Base-by-base conservation (phyloP, 1,140 invertebrate species). In the Akabosia matsudoensis region DNA sequence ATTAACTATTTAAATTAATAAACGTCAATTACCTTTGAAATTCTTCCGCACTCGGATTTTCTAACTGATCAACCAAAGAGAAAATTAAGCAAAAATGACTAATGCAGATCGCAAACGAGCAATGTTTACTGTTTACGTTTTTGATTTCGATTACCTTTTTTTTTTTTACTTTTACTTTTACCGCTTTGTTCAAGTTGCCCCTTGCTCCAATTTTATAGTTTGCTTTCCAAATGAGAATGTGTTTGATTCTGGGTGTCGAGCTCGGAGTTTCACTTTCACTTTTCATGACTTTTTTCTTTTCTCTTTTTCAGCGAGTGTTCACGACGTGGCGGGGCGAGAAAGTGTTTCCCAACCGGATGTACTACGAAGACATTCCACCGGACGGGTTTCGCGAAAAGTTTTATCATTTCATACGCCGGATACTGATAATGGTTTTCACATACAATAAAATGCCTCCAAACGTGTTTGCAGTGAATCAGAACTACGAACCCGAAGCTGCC, bases 281-380 rank as follows among this genome's bases (percentile, higher is more conserved):
- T n/a, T n/a, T n/a, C n/a, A n/a, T n/a, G n/a, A n/a, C n/a, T n/a
- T 22, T 70, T 70, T 70, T 33, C 33, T 10, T 10, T 22, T 18
- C 7, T 13, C 34, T 51, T 4, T 10, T 67, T 45, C 37, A 67
- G 61, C 22, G 61, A 10, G 26, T 30, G 30, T 31, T 67, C 4
- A 3, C 24, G 10, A 22, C 26, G 28, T 67, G 61, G 61, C 28
- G 61, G 22, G 61, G 61, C 7, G 61, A 67, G n/a, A 67, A 67
- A 30, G 61, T 67, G 24, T 67, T 67, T 31, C 61, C 61, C 7
- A 67, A 67, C 61, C 3, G n/a, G 31, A 72, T 72, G 70, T 14
- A 34, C 16, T 4, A 37, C 3, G 33, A 2, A 4, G 33, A 72
- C n/a, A 28, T 72, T 51, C 70, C 70, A 7, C 4, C 33, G 4